Evolutionary conservation across 2,888 invertebrate genomes (phyloP).

Genomic region (Melieria picta): DNA sequence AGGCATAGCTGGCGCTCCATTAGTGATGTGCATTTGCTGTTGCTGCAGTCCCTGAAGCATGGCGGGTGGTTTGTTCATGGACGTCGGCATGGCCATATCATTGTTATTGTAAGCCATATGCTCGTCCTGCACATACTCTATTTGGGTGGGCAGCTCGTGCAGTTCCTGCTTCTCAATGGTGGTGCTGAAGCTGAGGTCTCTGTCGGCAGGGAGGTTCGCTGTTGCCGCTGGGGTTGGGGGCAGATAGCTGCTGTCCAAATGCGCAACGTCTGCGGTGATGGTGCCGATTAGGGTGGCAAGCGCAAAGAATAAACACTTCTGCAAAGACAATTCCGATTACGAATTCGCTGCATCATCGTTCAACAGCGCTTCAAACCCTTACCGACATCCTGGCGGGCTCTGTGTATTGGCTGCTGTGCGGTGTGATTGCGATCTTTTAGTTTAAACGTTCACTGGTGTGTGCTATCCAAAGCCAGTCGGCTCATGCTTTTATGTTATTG

Average conservation of each 20-base stretch:
- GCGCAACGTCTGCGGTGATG: conserved; percentile 54
- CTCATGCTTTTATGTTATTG: too few relatives aligned
- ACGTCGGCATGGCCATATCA: background rate
- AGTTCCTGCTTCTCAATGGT: conserved; percentile 56
- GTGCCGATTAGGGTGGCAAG: conserved; percentile 43
- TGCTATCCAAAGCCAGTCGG: too few relatives aligned
- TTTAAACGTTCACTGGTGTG: too few relatives aligned
- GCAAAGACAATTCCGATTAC: background rate
- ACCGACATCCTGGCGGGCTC: too few relatives aligned
- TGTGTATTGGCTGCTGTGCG: too few relatives aligned
- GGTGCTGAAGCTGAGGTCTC: conserved; percentile 31
- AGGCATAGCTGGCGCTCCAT: conserved; percentile 2
- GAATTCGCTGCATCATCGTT: too few relatives aligned
- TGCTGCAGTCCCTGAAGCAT: conserved; percentile 14
- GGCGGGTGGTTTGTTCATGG: background rate
- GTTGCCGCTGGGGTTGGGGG: conserved; percentile 43
- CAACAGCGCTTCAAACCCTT: too few relatives aligned
- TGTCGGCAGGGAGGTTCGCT: background rate
- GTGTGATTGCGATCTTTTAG: too few relatives aligned
- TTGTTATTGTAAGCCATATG: conserved; percentile 6
- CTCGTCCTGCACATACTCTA: conserved; percentile 49
- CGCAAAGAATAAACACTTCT: conserved; percentile 17
- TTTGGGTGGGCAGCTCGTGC: conserved; percentile 55
- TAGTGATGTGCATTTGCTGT: conserved; percentile 6
- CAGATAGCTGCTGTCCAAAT: conserved; percentile 50